Percentiles rank a stretch among this genome's conserved stretches.
These are phyloP conservation scores for Cotesia chilonis DNA, from an alignment of 1,140 invertebrate genomes.

Conservation along the genomic window DNA sequence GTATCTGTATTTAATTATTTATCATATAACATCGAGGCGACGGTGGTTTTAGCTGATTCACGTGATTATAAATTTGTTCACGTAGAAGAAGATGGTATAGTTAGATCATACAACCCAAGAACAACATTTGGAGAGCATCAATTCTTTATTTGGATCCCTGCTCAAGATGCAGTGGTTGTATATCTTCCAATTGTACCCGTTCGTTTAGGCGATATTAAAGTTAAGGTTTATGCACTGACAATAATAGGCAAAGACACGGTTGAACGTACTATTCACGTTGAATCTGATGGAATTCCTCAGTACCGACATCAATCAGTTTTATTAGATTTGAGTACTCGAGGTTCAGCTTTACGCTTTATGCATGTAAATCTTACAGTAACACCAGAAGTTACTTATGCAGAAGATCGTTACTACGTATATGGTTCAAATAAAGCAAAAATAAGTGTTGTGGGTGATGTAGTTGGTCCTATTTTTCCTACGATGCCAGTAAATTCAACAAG, in stretches of 20 bases:
- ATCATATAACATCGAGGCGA: slow-evolving; percentile 82
- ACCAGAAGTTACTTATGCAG: slow-evolving; percentile 88
- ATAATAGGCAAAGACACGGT: slow-evolving; percentile 84
- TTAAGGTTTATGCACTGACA: slow-evolving; percentile 85
- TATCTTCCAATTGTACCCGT: slow-evolving; percentile 91
- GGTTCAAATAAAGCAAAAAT: slow-evolving; percentile 89
- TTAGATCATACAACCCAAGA: slow-evolving; percentile 83
- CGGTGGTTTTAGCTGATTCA: slow-evolving; percentile 86
- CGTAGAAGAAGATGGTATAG: slow-evolving; percentile 89
- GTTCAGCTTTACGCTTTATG: slow-evolving; percentile 93
- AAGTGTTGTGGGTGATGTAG: slow-evolving; percentile 93
- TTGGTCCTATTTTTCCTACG: slow-evolving; percentile 91
- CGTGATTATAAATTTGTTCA: slow-evolving; percentile 93
- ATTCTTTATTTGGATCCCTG: slow-evolving; percentile 87
- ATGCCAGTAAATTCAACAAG: slow-evolving; percentile 90
- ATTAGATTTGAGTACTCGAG: slow-evolving; percentile 89
- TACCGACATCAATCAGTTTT: slow-evolving; percentile 90
- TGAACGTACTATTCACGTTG: slow-evolving; percentile 77
- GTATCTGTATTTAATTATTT: slow-evolving; percentile 96
- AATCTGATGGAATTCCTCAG: slow-evolving; percentile 93
- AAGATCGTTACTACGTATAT: slow-evolving; percentile 91
- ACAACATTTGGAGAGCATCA: slow-evolving; percentile 92
- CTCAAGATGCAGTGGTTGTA: slow-evolving; percentile 82
- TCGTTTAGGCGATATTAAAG: slow-evolving; percentile 79
- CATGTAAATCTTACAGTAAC: slow-evolving; percentile 94